Evolutionary conservation across 2,797 vertebrate species (phyloP), one percentile per base, ranked within the genome.

Genomic region (Hypotaenidia philippensis): DNA sequence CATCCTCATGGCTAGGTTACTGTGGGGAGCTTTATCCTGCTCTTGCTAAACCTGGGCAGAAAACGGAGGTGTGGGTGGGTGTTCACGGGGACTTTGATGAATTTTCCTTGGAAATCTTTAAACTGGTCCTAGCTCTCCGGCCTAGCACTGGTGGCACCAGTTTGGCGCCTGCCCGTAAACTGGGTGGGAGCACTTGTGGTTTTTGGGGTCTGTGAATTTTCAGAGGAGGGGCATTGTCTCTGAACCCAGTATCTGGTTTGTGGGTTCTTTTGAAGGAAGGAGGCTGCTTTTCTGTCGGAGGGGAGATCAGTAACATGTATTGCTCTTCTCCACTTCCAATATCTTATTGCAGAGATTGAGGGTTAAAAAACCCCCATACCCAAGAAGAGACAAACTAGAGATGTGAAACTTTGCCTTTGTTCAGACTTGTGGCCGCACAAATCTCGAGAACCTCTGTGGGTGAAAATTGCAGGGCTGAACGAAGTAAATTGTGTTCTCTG

Each of bases 21-120:
- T 0, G 0, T 31, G 25, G 55, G 22, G 45, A 68, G 31, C 19
- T 19, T 12, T 38, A 13, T 23, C 16, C 64, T 59, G 49, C n/a
- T 49, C 17, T 56, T 2, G 2, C 44, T 61, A 49, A 32, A 70
- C 14, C 29, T 52, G 63, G 60, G 64, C 59, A 56, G 31, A 36
- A 77, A 56, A 19, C 5, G 13, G 32, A 85, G 40, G 38, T 27
- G 34, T 10, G 17, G 27, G 6, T 36, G 44, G 41, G n/a, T 2
- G 1, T 55, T 49, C 55, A 32, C 23, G 15, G 18, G 32, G 17
- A 38, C 15, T 59, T 38, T 0, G 3, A 14, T n/a, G 23, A 34
- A 34, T 60, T 70, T 91, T 64, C 57, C 68, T 49, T 49, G 31
- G 44, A 70, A 63, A 11, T 16, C 32, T 47, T 87, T 27, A 47